A percentile compares a stretch with the other conserved stretches of the same genome.
Evolutionary conservation across 2,113 vertebrate genomes (phyloP).

Genomic region (Albula goreensis): DNA sequence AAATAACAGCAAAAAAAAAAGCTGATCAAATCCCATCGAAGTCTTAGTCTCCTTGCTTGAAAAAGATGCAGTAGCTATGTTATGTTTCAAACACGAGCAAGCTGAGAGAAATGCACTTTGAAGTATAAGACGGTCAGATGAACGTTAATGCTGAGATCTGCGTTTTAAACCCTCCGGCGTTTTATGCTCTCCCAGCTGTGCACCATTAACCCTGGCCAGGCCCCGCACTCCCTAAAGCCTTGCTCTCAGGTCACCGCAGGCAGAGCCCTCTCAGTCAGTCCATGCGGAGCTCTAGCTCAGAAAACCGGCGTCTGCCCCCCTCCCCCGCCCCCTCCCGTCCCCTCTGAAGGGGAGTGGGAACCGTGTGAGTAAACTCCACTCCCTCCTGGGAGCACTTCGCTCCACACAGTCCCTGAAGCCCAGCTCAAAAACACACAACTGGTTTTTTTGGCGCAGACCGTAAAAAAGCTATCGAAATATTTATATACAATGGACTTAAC

Average conservation of each 20-base stretch:
- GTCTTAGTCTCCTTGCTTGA: not conserved
- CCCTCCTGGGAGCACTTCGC: constrained; percentile 41
- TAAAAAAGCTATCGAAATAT: constrained; percentile 30
- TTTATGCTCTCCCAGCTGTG: not conserved
- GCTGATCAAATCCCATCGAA: not conserved
- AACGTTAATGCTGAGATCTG: not conserved
- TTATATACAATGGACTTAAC: constrained; percentile 17
- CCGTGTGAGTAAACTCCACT: constrained; percentile 35
- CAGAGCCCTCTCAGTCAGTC: not conserved
- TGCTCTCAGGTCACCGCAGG: not conserved
- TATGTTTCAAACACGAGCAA: not conserved
- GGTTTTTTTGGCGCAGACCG: not conserved
- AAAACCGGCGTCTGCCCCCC: constrained; percentile 10
- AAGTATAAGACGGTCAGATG: not conserved
- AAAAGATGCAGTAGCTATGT: not conserved
- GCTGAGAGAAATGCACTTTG: not conserved
- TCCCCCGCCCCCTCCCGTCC: constrained; percentile 1
- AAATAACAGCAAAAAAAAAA: not conserved
- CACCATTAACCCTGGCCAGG: not conserved
- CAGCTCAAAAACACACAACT: constrained; percentile 20
- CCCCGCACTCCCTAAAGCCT: not conserved
- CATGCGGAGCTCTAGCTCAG: constrained; percentile 3
- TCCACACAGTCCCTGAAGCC: constrained; percentile 18
- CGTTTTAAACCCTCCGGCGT: not conserved
- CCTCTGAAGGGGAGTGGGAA: constrained; percentile 44